Evolutionary conservation across 1,140 invertebrate genomes (phyloP), one percentile per base, ranked within the genome.

Genomic region (Glomeris maerens): DNA sequence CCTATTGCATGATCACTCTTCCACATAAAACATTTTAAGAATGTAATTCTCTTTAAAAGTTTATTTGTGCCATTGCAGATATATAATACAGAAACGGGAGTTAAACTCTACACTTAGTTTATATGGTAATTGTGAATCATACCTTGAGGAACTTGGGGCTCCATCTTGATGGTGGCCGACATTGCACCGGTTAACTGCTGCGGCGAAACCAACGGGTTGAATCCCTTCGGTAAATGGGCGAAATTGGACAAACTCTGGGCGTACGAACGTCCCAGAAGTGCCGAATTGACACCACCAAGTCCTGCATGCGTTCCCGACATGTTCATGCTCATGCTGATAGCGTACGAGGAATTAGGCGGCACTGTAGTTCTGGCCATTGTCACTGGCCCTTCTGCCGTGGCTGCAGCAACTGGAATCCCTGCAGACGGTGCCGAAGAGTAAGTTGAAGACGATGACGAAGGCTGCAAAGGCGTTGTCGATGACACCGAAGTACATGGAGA

Each of bases 91-190:
- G n/a, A n/a, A n/a, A n/a, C n/a, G n/a, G n/a, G n/a, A n/a, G n/a
- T n/a, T n/a, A n/a, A n/a, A n/a, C n/a, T n/a, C n/a, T n/a, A n/a
- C n/a, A n/a, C n/a, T n/a, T n/a, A n/a, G n/a, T n/a, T n/a, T n/a
- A n/a, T n/a, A n/a, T n/a, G n/a, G n/a, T n/a, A n/a, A n/a, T n/a
- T n/a, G n/a, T n/a, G n/a, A 27, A 36, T 27, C 47, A 22, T 48
- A 48, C 47, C 47, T 48, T 48, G 47, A 38, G 31, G 47, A 4
- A 44, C 49, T 25, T 50, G 39, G 41, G 26, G 26, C 26, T 50
- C 27, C 10, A 50, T 36, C 17, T 49, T 41, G 21, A 3, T 49
- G 48, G 26, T 49, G 31, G 29, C n/a, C 21, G 48, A 23, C 5
- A 41, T 45, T 2, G 49, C 39, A 7, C 49, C 49, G 25, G 20